Conservation (phyloP, 2,888 invertebrate species). For the Lobophora halterata region DNA sequence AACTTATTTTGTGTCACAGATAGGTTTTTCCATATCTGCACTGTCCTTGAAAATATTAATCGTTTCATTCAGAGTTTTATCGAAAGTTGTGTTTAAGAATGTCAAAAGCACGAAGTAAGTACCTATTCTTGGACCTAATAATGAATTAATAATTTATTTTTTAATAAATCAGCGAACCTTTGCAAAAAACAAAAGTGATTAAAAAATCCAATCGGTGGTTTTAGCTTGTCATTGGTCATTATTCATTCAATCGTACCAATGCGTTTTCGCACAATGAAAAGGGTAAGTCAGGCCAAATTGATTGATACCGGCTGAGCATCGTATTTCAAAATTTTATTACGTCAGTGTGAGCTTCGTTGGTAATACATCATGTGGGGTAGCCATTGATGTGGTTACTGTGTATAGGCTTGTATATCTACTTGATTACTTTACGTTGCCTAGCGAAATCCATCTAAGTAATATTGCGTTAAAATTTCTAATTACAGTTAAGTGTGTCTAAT, state of each 20-base stretch:
- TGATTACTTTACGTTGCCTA: neutral
- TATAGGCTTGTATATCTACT: slow-evolving; percentile 12
- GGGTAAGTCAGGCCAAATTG: slow-evolving; percentile 38
- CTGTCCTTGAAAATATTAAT: no score
- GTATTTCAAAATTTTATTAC: slow-evolving; percentile 36
- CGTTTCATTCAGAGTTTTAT: no score
- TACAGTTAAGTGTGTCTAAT: slow-evolving; percentile 42
- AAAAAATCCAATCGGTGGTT: no score
- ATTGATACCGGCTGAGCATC: slow-evolving; percentile 34
- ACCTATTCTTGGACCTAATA: no score
- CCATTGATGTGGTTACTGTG: slow-evolving; percentile 20
- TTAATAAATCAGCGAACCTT: no score
- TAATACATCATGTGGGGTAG: slow-evolving; percentile 29
- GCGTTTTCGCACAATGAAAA: slow-evolving; percentile 23
- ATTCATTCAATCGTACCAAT: slow-evolving; percentile 12
- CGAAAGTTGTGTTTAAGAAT: no score
- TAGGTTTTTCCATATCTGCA: no score
- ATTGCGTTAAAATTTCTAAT: slow-evolving; percentile 27
- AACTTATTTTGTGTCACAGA: no score
- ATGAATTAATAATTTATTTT: no score
- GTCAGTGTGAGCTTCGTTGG: slow-evolving; percentile 20
- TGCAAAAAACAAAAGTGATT: no score
- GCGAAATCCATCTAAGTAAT: neutral
- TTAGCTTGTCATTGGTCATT: slow-evolving; percentile 1
- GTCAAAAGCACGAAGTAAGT: no score